phyloP scores from a whole-genome alignment of 92 coral and sea anemone genomes.

The Epizoanthus rinbou region DNA sequence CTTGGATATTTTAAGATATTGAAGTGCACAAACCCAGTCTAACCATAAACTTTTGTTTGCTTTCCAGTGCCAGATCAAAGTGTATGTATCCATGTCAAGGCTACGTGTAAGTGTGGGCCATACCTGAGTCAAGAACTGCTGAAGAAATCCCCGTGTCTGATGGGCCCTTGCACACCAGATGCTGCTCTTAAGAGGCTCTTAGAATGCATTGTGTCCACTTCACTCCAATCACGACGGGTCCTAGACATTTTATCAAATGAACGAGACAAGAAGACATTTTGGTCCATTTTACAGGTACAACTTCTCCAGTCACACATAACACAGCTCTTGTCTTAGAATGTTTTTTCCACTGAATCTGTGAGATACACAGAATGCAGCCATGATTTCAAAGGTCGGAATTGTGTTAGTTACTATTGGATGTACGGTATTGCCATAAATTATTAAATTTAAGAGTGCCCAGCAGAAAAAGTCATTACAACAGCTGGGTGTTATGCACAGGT shows the following conservation, averaged over 20 bases:
- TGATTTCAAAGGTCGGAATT: too few species aligned
- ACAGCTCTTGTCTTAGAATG: too few species aligned
- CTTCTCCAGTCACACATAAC: too few species aligned
- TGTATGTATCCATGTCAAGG: slow-evolving; percentile 58
- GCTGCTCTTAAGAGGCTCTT: slow-evolving; percentile 63
- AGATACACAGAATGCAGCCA: too few species aligned
- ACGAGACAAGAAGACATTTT: slow-evolving; percentile 70
- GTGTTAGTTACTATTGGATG: too few species aligned
- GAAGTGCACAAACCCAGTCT: neutral
- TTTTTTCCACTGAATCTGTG: too few species aligned
- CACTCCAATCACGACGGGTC: slow-evolving; percentile 57
- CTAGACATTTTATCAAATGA: slow-evolving; percentile 67
- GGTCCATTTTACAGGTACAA: slow-evolving; percentile 71
- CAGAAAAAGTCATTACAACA: too few species aligned
- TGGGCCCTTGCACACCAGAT: slow-evolving; percentile 71
- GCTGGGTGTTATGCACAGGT: too few species aligned
- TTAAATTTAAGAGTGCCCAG: too few species aligned
- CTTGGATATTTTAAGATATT: too few species aligned
- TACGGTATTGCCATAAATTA: too few species aligned
- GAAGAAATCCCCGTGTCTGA: slow-evolving; percentile 38
- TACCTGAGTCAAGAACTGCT: slow-evolving; percentile 55
- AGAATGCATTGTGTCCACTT: slow-evolving; percentile 67
- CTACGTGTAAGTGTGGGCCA: slow-evolving; percentile 73
- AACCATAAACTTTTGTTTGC: neutral
- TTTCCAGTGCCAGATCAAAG: slow-evolving; percentile 21